Evolutionary conservation across 2,888 invertebrate genomes (phyloP).

Genomic region (Ectobius pallidus): DNA sequence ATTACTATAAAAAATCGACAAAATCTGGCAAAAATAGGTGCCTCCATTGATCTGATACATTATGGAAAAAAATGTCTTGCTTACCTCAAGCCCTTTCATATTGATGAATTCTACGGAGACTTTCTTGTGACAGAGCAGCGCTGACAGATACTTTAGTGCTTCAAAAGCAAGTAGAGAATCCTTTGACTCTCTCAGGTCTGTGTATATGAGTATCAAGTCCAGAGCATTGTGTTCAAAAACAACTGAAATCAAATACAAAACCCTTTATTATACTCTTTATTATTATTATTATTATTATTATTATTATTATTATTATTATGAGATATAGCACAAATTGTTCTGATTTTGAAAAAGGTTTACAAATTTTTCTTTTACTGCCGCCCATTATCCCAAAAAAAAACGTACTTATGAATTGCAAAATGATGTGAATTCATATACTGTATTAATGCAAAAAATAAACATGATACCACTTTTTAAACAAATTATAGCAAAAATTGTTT

Average conservation of each 20-base stretch:
- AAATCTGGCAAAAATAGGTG: too few relatives aligned
- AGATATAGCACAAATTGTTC: too few relatives aligned
- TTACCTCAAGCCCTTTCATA: constrained; percentile 80
- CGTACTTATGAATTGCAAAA: constrained; percentile 4
- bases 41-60: too few relatives aligned
- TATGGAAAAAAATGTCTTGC: background rate
- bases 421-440: constrained; percentile 18
- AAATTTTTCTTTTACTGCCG: too few relatives aligned
- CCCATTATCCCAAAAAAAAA: too few relatives aligned
- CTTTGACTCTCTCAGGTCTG: constrained; percentile 84
- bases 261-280: constrained; percentile 19
- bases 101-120: constrained; percentile 96
- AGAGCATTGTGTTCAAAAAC: constrained; percentile 93
- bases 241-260: constrained; percentile 62
- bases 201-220: constrained; percentile 87
- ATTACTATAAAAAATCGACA: too few relatives aligned
- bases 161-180: constrained; percentile 96
- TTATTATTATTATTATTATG: too few relatives aligned
- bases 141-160: constrained; percentile 92
- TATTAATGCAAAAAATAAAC: too few relatives aligned
- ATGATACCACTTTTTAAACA: too few relatives aligned
- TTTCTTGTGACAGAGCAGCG: constrained; percentile 97
- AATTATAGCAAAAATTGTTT: too few relatives aligned
- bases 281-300: too few relatives aligned
- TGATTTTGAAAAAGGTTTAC: too few relatives aligned